Evolutionary conservation across 1,140 invertebrate genomes (phyloP).

Genomic region (Melitaea cinxia): DNA sequence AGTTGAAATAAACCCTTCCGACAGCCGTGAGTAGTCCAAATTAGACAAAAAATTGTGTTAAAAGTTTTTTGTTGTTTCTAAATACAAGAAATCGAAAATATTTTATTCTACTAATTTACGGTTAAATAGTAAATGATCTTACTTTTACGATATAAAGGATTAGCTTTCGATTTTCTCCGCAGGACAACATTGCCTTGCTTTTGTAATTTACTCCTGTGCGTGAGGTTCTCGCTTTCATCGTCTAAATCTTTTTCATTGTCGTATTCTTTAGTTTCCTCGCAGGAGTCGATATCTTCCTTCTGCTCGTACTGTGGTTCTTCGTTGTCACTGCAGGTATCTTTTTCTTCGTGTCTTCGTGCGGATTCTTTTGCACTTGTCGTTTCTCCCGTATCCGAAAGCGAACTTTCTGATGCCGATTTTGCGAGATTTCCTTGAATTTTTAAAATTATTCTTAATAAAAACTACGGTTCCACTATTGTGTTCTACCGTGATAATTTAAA

Average conservation of each 20-base stretch:
- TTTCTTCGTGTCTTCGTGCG: slow-evolving; percentile 86
- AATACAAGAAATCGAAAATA: background rate
- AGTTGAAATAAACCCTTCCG: no score
- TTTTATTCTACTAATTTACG: background rate
- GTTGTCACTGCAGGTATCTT: slow-evolving; percentile 85
- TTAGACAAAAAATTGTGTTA: no score
- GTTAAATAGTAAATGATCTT: slow-evolving; percentile 55
- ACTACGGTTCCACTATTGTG: no score
- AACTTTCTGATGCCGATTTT: slow-evolving; percentile 93
- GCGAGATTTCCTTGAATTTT: slow-evolving; percentile 72
- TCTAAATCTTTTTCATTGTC: slow-evolving; percentile 65
- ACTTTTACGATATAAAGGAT: slow-evolving; percentile 86
- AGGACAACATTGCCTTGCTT: slow-evolving; percentile 83
- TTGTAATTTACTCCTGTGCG: slow-evolving; percentile 67
- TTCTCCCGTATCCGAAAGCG: slow-evolving; percentile 88
- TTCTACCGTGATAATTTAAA: no score
- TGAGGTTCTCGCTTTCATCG: slow-evolving; percentile 45
- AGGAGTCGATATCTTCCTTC: slow-evolving; percentile 53
- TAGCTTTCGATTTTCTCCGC: slow-evolving; percentile 84
- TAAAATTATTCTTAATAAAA: background rate
- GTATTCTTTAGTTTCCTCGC: slow-evolving; percentile 61
- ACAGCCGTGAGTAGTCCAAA: no score
- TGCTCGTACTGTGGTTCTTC: slow-evolving; percentile 62
- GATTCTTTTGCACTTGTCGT: slow-evolving; percentile 87
- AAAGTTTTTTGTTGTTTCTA: no score